Base-by-base conservation (phyloP, 2,113 vertebrate species). In the Oryzias celebensis region DNA sequence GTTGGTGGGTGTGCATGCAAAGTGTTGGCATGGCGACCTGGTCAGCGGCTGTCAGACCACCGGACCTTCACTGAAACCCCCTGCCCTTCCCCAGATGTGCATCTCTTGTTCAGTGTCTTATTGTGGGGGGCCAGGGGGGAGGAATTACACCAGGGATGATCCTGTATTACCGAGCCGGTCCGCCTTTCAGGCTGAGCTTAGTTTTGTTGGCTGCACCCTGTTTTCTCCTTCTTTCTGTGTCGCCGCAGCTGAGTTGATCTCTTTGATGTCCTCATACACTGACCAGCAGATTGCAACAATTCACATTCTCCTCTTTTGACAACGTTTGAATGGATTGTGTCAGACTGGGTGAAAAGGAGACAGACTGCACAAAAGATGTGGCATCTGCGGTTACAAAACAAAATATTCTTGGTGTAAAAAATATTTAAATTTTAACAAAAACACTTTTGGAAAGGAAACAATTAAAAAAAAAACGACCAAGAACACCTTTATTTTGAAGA, bases 91-190 rank as follows among this genome's bases (percentile, higher is more conserved):
- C 82, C 83, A 83, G 75, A 75, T 80, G 78, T 82, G 77, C 72
- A 64, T 52, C 79, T 80, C 88, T 86, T 80, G 80, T 88, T 74
- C 62, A 70, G 66, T 76, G 78, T 82, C 73, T 85, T 75, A 86
- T 90, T 91, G 91, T 91, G 62, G 53, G 66, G 44, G 75, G 61
- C 65, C 76, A 78, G 83, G 73, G 84, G 78, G 84, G 82, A 75
- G 66, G 89, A 78, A 81, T 88, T 88, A 90, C 81, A 84, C 70
- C 82, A 82, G 73, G 86, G 89, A 91, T 92, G 85, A 92, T 91
- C 88, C 84, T 53, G 26, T 80, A 83, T 85, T 89, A 87, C 73
- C 73, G 82, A 65, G 82, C 83, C 73, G 26, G 82, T 44, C 82
- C 44, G 77, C 79, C 85, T 86, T 89, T 85, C 81, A 87, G 80